Conservation (phyloP, 2,888 invertebrate genomes). For the Cerceris rybyensis region DNA sequence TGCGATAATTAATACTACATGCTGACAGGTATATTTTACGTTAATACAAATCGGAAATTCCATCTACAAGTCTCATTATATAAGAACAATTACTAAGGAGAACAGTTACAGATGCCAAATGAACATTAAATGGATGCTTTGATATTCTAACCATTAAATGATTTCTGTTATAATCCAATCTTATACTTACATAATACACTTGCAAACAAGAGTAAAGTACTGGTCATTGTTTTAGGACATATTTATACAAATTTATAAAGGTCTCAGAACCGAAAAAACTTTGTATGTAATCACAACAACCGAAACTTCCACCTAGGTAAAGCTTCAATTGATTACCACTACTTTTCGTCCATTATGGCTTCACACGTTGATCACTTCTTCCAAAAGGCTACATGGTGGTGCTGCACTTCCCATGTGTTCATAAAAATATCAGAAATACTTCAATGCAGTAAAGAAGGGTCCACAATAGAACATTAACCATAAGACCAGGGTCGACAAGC, state of each 20-base stretch:
- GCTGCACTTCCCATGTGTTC: not conserved
- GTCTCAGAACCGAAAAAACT: constrained; percentile 8
- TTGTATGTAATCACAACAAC: constrained; percentile 39
- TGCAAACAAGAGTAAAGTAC: constrained; percentile 38
- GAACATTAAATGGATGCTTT: constrained; percentile 72
- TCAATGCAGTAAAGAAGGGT: not conserved
- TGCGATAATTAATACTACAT: no score
- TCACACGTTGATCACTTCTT: constrained; percentile 37
- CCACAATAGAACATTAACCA: no score
- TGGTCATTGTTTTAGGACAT: constrained; percentile 48
- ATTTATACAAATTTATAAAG: constrained; percentile 53
- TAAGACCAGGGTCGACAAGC: no score
- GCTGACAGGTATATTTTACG: not conserved
- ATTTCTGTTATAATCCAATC: constrained; percentile 32
- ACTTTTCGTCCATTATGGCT: constrained; percentile 64
- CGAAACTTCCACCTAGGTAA: constrained; percentile 50
- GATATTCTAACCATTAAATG: constrained; percentile 74
- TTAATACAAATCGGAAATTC: not conserved
- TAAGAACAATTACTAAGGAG: constrained; percentile 21
- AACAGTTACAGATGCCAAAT: constrained; percentile 58
- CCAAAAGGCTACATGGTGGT: constrained; percentile 40
- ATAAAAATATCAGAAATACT: not conserved
- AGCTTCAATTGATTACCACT: constrained; percentile 48
- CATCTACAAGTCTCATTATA: not conserved
- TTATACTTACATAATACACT: constrained; percentile 57